A percentile compares a stretch with the other conserved stretches of the same genome.
Evolutionary conservation across 2,113 vertebrate genomes (phyloP).

Genomic region (Epinephelus lanceolatus): DNA sequence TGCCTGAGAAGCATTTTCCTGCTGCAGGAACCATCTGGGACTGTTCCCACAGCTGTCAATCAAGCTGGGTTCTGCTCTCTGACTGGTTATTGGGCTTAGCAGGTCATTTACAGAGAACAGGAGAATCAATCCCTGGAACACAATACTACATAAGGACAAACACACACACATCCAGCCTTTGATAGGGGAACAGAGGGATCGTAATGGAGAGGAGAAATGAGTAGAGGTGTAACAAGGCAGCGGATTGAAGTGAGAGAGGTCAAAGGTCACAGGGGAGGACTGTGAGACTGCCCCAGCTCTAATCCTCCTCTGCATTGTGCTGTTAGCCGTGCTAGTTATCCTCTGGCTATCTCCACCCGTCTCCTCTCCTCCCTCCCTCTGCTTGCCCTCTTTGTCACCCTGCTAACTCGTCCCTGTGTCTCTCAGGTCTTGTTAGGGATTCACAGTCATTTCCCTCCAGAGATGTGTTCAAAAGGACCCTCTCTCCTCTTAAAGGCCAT

Average conservation of each 20-base stretch:
- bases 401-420: slow-evolving; percentile 44
- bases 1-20: slow-evolving; percentile 10
- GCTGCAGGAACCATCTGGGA: slow-evolving; percentile 26
- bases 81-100: slow-evolving; percentile 34
- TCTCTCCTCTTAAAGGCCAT: slow-evolving; percentile 21
- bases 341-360: neutral
- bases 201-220: neutral
- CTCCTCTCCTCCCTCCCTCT: neutral
- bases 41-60: slow-evolving; percentile 55
- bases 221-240: neutral
- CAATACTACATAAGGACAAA: neutral
- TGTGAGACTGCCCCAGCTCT: slow-evolving; percentile 27
- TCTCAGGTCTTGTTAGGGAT: slow-evolving; percentile 80
- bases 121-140: slow-evolving; percentile 15
- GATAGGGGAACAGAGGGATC: slow-evolving; percentile 32
- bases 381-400: slow-evolving; percentile 19
- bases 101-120: slow-evolving; percentile 50
- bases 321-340: slow-evolving; percentile 38
- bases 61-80: slow-evolving; percentile 37
- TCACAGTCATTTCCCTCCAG: slow-evolving; percentile 36
- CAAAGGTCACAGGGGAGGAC: slow-evolving; percentile 36
- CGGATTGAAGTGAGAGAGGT: slow-evolving; percentile 24
- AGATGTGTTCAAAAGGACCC: slow-evolving; percentile 18
- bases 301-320: slow-evolving; percentile 56
- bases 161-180: slow-evolving; percentile 12